phyloP scores from a whole-genome alignment of 1,140 invertebrate species.

The Nomia melanderi region DNA sequence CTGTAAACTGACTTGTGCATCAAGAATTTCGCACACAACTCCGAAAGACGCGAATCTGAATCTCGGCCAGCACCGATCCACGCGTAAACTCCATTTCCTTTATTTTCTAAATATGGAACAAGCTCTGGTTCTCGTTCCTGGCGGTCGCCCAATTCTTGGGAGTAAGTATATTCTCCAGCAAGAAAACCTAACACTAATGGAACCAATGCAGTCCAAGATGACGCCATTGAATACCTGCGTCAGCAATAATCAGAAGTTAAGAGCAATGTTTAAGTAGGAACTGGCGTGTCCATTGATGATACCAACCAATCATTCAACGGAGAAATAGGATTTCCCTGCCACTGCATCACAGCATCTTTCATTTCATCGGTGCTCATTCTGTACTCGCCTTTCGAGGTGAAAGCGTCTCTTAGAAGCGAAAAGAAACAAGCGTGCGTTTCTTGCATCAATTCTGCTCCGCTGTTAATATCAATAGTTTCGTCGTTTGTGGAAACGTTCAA shows the following conservation, averaged over 20 bases:
- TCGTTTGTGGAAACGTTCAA: slow-evolving; percentile 62
- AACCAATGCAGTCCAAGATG: slow-evolving; percentile 90
- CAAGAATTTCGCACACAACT: slow-evolving; percentile 84
- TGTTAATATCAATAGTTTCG: slow-evolving; percentile 67
- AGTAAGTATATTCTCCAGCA: slow-evolving; percentile 87
- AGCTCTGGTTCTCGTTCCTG: slow-evolving; percentile 92
- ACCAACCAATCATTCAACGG: slow-evolving; percentile 91
- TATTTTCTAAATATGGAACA: slow-evolving; percentile 96
- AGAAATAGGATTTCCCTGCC: slow-evolving; percentile 91
- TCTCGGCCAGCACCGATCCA: slow-evolving; percentile 98
- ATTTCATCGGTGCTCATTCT: slow-evolving; percentile 88
- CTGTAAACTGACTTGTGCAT: slow-evolving; percentile 68
- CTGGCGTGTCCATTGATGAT: neutral
- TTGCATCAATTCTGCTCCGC: slow-evolving; percentile 83
- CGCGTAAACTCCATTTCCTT: slow-evolving; percentile 87
- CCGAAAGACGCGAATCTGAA: slow-evolving; percentile 89
- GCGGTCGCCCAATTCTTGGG: slow-evolving; percentile 71
- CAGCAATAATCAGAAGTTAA: neutral
- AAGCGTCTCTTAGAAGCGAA: slow-evolving; percentile 89
- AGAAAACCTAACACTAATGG: slow-evolving; percentile 92
- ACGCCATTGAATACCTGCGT: slow-evolving; percentile 79
- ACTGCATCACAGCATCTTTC: slow-evolving; percentile 88
- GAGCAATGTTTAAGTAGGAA: neutral
- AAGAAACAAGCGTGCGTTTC: slow-evolving; percentile 92
- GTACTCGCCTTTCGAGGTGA: slow-evolving; percentile 91